These are phyloP conservation scores for Palloptera scutellata DNA, from an alignment of 2,888 invertebrate species.

Conservation along the genomic window DNA sequence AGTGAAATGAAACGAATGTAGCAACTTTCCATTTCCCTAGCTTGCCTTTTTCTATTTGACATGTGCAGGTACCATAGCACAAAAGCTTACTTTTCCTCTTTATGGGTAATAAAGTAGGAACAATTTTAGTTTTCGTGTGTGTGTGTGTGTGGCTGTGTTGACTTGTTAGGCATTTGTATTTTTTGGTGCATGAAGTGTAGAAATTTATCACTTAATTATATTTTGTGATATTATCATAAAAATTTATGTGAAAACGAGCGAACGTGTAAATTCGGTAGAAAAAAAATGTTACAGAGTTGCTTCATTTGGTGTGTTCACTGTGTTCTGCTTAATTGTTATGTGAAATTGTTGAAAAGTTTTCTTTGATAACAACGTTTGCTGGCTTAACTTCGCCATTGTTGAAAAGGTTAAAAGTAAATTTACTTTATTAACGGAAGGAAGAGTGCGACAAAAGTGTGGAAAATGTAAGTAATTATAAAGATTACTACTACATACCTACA, in stretches of 20 bases:
- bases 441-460: too few relatives aligned
- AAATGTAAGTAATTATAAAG: too few relatives aligned
- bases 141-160: constrained; percentile 6
- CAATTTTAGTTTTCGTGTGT: neutral
- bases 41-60: neutral
- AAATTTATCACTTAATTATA: constrained; percentile 42
- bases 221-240: constrained; percentile 32
- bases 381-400: too few relatives aligned
- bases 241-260: constrained; percentile 32
- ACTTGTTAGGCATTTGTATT: constrained; percentile 12
- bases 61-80: too few relatives aligned
- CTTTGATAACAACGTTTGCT: too few relatives aligned
- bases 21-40: neutral
- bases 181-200: constrained; percentile 20
- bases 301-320: too few relatives aligned
- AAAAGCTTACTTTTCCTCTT: neutral
- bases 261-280: neutral
- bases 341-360: too few relatives aligned
- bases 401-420: too few relatives aligned
- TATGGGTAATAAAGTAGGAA: neutral
- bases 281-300: neutral
- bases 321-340: too few relatives aligned
- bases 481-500: too few relatives aligned
- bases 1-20: too few relatives aligned
- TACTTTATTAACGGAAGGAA: too few relatives aligned